Evolutionary conservation across 2,797 vertebrate genomes (phyloP).

Genomic region (Chelmon rostratus): DNA sequence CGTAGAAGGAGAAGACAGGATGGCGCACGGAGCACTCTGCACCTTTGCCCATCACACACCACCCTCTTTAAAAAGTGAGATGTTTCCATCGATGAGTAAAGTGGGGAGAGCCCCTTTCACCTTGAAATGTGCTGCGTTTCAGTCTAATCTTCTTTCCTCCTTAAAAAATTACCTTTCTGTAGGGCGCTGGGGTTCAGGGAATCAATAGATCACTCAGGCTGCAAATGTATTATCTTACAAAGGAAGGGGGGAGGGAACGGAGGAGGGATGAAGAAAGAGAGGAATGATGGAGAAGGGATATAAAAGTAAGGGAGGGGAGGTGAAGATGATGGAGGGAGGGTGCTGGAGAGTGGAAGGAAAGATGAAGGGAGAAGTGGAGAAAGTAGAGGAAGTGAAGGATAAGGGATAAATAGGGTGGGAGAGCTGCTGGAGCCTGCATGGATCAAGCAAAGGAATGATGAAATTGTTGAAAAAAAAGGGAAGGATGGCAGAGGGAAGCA

Average conservation of each 20-base stretch:
- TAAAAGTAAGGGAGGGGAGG: slow-evolving; percentile 40
- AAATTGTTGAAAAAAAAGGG: slow-evolving; percentile 32
- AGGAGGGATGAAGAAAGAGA: slow-evolving; percentile 6
- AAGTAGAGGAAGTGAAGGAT: slow-evolving; percentile 57
- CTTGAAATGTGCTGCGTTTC: slow-evolving; percentile 78
- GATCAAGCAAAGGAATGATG: slow-evolving; percentile 35
- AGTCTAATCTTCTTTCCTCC: slow-evolving; percentile 81
- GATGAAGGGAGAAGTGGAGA: slow-evolving; percentile 34
- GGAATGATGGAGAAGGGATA: slow-evolving; percentile 21
- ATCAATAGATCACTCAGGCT: slow-evolving; percentile 87
- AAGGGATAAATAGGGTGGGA: slow-evolving; percentile 46
- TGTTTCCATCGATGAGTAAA: slow-evolving; percentile 60
- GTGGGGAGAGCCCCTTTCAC: slow-evolving; percentile 65
- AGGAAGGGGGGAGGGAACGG: slow-evolving; percentile 28
- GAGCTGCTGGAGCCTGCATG: slow-evolving; percentile 41
- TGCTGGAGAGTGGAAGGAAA: slow-evolving; percentile 27
- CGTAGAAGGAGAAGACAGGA: not conserved
- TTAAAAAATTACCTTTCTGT: slow-evolving; percentile 82
- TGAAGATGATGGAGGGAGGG: slow-evolving; percentile 43
- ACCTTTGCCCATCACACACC: slow-evolving; percentile 43
- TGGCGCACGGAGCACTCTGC: slow-evolving; percentile 10
- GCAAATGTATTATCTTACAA: slow-evolving; percentile 87
- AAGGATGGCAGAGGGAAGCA: not conserved
- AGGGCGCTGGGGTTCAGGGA: slow-evolving; percentile 70
- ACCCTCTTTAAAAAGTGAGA: slow-evolving; percentile 50